Evolutionary conservation across 1,140 invertebrate genomes (phyloP).

Genomic region (Nautilus pompilius): DNA sequence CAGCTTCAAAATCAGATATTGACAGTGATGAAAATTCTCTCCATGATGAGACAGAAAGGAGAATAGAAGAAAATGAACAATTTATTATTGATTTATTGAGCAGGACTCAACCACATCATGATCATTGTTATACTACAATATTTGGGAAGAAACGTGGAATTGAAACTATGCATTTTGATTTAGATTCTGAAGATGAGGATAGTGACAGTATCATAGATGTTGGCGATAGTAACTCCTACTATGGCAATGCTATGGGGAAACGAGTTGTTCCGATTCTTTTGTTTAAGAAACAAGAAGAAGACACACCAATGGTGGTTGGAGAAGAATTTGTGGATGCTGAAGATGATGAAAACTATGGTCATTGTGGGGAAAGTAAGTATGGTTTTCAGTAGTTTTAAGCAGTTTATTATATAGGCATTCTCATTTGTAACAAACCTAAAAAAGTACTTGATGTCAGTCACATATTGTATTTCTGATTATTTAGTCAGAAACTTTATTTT

Average conservation of each 20-base stretch:
- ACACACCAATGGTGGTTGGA: neutral
- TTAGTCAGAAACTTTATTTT: too few relatives aligned
- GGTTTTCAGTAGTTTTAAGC: too few relatives aligned
- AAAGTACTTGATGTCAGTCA: too few relatives aligned
- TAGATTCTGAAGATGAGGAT: constrained; percentile 14
- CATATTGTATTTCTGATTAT: neutral
- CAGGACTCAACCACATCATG: constrained; percentile 37
- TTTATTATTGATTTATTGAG: constrained; percentile 38
- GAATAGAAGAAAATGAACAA: constrained; percentile 35
- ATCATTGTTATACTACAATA: constrained; percentile 48
- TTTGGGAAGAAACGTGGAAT: constrained; percentile 37
- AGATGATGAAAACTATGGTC: constrained; percentile 4
- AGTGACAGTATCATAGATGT: constrained; percentile 9
- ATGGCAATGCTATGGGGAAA: neutral
- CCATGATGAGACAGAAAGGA: constrained; percentile 22
- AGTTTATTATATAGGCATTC: too few relatives aligned
- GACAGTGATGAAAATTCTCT: constrained; percentile 11
- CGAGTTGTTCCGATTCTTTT: neutral
- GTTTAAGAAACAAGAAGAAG: neutral
- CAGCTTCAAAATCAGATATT: too few relatives aligned
- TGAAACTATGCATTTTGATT: constrained; percentile 11
- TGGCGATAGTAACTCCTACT: neutral
- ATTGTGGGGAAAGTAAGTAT: constrained; percentile 31
- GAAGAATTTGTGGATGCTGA: constrained; percentile 6
- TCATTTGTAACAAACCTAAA: too few relatives aligned